Conservation (phyloP, 30 jellyfish, hydroid and myxozoan species). For the Sanderia malayensis region DNA sequence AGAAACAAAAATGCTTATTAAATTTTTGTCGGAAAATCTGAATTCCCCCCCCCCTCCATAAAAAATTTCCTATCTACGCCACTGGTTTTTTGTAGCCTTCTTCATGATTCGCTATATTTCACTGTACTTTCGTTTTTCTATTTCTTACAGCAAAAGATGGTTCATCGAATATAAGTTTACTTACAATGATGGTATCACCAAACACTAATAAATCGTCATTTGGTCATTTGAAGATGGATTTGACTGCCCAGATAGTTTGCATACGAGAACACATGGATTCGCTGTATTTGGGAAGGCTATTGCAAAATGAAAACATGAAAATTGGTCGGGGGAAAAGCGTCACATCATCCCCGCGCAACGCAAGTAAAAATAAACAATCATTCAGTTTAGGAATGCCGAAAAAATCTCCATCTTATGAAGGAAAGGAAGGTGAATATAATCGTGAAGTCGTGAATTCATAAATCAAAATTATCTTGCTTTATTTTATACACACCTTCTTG, state of each 20-base stretch:
- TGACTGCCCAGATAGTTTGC: constrained; percentile 33
- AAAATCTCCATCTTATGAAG: constrained; percentile 29
- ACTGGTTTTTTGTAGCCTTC: no score
- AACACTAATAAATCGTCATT: not conserved
- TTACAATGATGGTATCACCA: constrained; percentile 32
- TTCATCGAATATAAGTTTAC: constrained; percentile 24
- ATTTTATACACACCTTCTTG: not conserved
- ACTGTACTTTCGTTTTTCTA: no score
- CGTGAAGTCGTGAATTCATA: not conserved
- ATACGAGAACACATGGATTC: constrained; percentile 54
- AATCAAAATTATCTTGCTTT: not conserved
- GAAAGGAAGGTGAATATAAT: constrained; percentile 41
- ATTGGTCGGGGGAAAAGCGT: not conserved
- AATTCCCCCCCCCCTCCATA: no score
- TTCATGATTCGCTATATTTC: no score
- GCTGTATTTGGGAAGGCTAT: constrained; percentile 24
- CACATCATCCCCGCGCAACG: constrained; percentile 2
- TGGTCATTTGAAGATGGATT: not conserved
- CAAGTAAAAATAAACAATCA: not conserved
- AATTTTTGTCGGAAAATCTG: no score
- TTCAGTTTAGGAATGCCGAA: not conserved
- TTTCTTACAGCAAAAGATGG: constrained; percentile 31
- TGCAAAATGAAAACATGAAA: constrained; percentile 6
- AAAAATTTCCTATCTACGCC: no score
- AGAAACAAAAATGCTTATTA: no score